Evolutionary conservation across 2,888 invertebrate genomes (phyloP).

Genomic region (Cordilura impudica): DNA sequence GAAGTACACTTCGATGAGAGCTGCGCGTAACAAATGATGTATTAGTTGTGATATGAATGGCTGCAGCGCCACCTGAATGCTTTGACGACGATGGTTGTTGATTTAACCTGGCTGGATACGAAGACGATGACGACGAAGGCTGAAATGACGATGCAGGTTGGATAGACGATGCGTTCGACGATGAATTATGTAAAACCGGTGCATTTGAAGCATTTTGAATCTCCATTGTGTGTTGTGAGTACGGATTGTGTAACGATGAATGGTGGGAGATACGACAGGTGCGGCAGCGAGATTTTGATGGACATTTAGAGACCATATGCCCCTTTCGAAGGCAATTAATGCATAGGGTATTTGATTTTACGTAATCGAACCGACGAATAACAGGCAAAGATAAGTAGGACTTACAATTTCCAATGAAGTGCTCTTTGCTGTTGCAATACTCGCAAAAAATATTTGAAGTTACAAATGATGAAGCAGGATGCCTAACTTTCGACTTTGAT

Average conservation of each 20-base stretch:
- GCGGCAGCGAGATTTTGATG: constrained; percentile 3
- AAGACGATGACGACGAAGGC: background rate
- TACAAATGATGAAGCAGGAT: background rate
- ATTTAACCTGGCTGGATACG: background rate
- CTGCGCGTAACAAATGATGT: constrained; percentile 3
- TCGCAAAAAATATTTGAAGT: constrained; percentile 6
- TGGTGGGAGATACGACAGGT: constrained; percentile 6
- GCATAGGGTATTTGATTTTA: background rate
- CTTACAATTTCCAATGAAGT: background rate
- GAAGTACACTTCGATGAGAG: background rate
- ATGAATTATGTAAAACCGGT: background rate
- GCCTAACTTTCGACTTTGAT: background rate
- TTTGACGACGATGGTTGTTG: background rate
- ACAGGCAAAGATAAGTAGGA: constrained; percentile 2
- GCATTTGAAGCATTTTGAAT: too few relatives aligned
- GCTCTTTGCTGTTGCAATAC: constrained; percentile 13
- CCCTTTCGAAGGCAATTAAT: too few relatives aligned
- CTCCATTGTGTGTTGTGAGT: too few relatives aligned
- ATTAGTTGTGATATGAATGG: background rate
- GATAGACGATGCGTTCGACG: constrained; percentile 3
- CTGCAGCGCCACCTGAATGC: background rate
- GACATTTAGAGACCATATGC: too few relatives aligned
- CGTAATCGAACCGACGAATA: background rate
- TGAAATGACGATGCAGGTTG: background rate
- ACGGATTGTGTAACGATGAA: constrained; percentile 10